Evolutionary conservation across 30 jellyfish, hydroid and myxozoan genomes (phyloP), one percentile per base, ranked within the genome.

Genomic region (Mastigias papua): DNA sequence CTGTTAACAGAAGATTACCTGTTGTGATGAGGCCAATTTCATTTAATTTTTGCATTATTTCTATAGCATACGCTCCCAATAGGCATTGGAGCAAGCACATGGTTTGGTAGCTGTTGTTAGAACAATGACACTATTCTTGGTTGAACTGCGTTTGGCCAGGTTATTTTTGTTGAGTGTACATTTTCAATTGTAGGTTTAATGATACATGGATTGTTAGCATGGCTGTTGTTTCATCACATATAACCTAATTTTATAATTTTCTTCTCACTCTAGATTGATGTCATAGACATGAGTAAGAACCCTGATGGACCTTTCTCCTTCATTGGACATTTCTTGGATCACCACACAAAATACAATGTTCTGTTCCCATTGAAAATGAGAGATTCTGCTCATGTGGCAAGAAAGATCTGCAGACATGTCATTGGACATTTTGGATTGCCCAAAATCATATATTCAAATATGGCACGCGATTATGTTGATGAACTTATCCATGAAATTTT

Each of bases 251-350:
- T 20, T 32, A 32, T 21, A 20, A 8, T 75, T 20, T 22, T 37
- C 28, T 80, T 21, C 37, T 65, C 46, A 33, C 33, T 30, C 30
- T 63, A 94, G 99, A 50, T 94, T 32, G 99, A 89, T 48, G 84
- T 94, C 30, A 86, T 94, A 7, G 99, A 94, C 78, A 94, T 94
- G 99, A 88, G 57, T 34, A 79, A 78, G 54, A 62, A 33, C 20
- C 95, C 99, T n/a, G 99, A 94, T 69, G 97, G 98, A 2, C 89
- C 69, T 23, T 94, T 89, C 88, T 60, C 82, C 3, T 94, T 64
- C 78, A 86, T 94, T 60, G 99, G 97, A 17, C 99, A 94, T 75
- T 94, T 94, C 76, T 62, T 90, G 23, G 99, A 94, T 92, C 97
- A 94, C 58, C 97, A 84, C 78, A 83, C 99, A 22, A 94, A 89